Evolutionary conservation across 2,797 vertebrate species (phyloP).

Genomic region (Myioborus miniatus): DNA sequence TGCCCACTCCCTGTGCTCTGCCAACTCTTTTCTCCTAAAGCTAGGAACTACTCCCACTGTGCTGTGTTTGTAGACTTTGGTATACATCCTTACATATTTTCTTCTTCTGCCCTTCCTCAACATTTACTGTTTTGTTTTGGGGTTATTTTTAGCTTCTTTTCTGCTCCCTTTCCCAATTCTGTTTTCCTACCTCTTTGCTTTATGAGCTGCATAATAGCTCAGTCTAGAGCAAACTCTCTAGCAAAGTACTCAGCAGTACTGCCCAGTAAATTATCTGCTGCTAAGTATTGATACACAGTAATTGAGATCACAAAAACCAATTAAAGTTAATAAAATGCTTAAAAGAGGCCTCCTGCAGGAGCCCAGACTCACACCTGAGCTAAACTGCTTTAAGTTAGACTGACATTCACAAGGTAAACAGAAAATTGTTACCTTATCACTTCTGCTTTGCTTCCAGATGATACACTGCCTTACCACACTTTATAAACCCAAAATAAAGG

Average conservation of each 20-base stretch:
- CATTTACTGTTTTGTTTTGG: background rate
- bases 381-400: background rate
- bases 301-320: background rate
- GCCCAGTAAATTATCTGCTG: background rate
- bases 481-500: background rate
- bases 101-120: background rate
- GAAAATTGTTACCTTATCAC: background rate
- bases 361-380: background rate
- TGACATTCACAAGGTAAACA: background rate
- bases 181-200: background rate
- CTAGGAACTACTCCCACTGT: background rate
- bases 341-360: background rate
- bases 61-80: background rate
- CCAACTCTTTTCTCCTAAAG: constrained; percentile 19
- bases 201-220: background rate
- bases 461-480: background rate
- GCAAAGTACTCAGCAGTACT: background rate
- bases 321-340: background rate
- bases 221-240: background rate
- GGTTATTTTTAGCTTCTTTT: background rate
- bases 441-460: background rate
- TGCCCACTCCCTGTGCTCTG: constrained; percentile 39
- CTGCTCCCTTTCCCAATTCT: background rate
- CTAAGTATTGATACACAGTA: background rate
- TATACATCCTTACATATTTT: background rate